Evolutionary conservation across 2,888 invertebrate genomes (phyloP).

Genomic region (Melitaea athalia): DNA sequence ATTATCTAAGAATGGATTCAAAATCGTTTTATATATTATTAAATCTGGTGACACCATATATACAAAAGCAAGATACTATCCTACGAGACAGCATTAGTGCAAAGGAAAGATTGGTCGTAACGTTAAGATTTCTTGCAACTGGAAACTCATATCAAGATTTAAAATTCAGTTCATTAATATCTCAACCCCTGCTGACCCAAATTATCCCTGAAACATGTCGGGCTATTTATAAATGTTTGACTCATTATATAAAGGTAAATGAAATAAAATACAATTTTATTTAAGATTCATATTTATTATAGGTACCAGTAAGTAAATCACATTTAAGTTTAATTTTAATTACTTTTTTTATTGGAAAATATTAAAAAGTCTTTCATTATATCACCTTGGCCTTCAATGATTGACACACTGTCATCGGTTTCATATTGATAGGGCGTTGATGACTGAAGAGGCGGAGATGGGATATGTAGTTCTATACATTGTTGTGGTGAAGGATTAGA

Average conservation of each 20-base stretch:
- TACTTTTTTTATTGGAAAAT: neutral
- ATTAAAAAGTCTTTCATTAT: too few relatives aligned
- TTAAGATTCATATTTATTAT: neutral
- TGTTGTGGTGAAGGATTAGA: neutral
- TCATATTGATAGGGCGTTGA: neutral
- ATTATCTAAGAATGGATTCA: conserved; percentile 25
- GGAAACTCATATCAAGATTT: neutral
- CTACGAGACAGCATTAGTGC: too few relatives aligned
- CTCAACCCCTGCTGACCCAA: neutral
- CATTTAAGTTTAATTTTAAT: too few relatives aligned
- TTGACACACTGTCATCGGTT: neutral
- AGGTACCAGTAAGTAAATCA: neutral
- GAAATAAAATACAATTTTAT: too few relatives aligned
- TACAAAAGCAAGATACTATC: too few relatives aligned
- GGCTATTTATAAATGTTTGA: conserved; percentile 2
- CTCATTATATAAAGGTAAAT: too few relatives aligned
- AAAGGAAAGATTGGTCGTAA: too few relatives aligned
- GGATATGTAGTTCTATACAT: too few relatives aligned
- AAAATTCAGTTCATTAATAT: neutral
- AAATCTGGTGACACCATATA: too few relatives aligned
- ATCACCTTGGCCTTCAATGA: too few relatives aligned
- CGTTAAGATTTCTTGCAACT: neutral
- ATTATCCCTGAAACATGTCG: conserved; percentile 5
- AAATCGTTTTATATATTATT: neutral
- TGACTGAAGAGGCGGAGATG: too few relatives aligned